A percentile compares a stretch with the other conserved stretches of the same genome.
These are phyloP conservation scores for Orthosia gracilis DNA, from an alignment of 2,888 invertebrate species.

Conservation along the genomic window DNA sequence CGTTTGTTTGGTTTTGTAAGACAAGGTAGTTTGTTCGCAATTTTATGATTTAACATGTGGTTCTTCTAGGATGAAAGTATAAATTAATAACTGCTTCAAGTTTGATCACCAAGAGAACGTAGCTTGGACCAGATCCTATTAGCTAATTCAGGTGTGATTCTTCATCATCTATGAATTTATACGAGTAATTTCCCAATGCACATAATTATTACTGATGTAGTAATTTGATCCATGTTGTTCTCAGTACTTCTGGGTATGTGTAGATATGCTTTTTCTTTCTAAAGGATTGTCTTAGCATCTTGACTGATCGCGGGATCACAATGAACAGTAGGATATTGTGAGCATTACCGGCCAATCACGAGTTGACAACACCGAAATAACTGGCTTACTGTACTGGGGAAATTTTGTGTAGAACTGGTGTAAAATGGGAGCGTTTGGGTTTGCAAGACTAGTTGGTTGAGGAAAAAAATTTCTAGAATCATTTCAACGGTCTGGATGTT, in stretches of 20 bases:
- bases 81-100: too few relatives aligned
- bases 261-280: background rate
- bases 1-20: background rate
- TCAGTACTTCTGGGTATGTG: too few relatives aligned
- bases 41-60: background rate
- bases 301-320: slow-evolving; percentile 65
- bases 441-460: background rate
- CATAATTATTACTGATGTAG: too few relatives aligned
- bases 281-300: slow-evolving; percentile 37
- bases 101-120: too few relatives aligned
- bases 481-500: too few relatives aligned
- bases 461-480: too few relatives aligned
- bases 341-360: slow-evolving; percentile 57
- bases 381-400: slow-evolving; percentile 10
- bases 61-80: too few relatives aligned
- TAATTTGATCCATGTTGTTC: too few relatives aligned
- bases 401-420: slow-evolving; percentile 6
- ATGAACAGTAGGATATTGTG: slow-evolving; percentile 60
- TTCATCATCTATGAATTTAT: too few relatives aligned
- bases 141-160: too few relatives aligned
- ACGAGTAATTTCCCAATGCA: too few relatives aligned
- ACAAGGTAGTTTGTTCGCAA: background rate
- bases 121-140: too few relatives aligned
- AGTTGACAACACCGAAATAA: slow-evolving; percentile 21
- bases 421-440: slow-evolving; percentile 5